phyloP scores from a whole-genome alignment of 2,888 invertebrate genomes.

The Drymonia ruficornis region DNA sequence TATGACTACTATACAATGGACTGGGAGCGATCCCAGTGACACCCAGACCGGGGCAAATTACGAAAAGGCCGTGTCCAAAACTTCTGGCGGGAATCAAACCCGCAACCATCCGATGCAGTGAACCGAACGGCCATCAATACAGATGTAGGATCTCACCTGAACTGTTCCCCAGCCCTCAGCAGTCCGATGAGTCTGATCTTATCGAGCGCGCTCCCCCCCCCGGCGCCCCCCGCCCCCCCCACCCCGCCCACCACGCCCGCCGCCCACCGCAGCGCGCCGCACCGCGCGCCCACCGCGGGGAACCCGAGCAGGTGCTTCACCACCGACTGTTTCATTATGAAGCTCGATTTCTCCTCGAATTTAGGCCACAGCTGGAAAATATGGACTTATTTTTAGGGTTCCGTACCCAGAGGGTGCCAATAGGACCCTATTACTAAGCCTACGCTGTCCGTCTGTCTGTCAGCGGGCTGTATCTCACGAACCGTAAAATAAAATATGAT shows the following conservation, averaged over 20 bases:
- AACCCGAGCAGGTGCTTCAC: slow-evolving; percentile 40
- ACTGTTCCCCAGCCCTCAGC: slow-evolving; percentile 46
- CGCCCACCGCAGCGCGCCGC: slow-evolving; percentile 50
- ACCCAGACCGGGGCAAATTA: no score
- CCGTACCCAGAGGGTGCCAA: no score
- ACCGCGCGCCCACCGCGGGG: slow-evolving; percentile 25
- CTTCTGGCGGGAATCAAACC: no score
- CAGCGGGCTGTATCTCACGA: no score
- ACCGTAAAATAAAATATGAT: no score
- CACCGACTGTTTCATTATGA: slow-evolving; percentile 42
- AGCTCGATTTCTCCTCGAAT: slow-evolving; percentile 35
- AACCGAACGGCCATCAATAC: not conserved
- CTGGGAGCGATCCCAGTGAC: no score
- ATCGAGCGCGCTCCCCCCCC: slow-evolving; percentile 27
- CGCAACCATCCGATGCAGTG: no score
- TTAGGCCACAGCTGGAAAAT: slow-evolving; percentile 53
- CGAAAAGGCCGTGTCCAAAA: no score
- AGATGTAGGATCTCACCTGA: slow-evolving; percentile 37
- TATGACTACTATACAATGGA: no score
- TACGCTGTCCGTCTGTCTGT: no score
- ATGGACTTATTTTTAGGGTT: not conserved
- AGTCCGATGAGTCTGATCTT: slow-evolving; percentile 45
- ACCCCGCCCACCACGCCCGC: slow-evolving; percentile 22
- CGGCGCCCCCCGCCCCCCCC: slow-evolving; percentile 30
- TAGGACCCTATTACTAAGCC: no score